Base-by-base conservation (phyloP, 2,113 vertebrate genomes). In the Brachyhypopomus gauderio region DNA sequence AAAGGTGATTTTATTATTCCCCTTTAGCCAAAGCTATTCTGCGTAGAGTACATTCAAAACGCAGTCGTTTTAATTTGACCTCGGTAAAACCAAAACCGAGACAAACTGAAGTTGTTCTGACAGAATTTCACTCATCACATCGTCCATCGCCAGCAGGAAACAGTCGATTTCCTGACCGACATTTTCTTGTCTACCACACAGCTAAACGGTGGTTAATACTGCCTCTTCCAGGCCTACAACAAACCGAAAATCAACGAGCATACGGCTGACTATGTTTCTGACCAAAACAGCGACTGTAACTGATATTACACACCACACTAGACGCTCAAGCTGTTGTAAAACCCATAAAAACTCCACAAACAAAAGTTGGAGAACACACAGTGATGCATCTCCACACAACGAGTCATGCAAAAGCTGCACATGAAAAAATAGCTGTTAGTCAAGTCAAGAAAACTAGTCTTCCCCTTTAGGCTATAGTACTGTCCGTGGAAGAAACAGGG, bases 321-420 rank as follows among this genome's bases (percentile, higher is more conserved):
- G 14, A 71, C 17, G 56, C 48, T 69, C 8, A 70, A 70, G 36
- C 75, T 2, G 41, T 70, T 64, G 62, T 36, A 75, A 64, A 84
- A 71, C 11, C 11, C 8, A 0, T 48, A 11, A 20, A 23, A 45
- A 62, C 11, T 45, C 27, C 25, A 77, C 66, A 72, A 20, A 59
- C n/a, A 63, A 73, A 3, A 5, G 36, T 36, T 3, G 56, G n/a
- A 71, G 63, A 58, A 72, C 19, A 77, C 23, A 77, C 23, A 22
- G 38, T 7, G 59, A 67, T 64, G 36, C n/a, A 66, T 78, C 71
- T 81, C 79, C 75, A 66, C 70, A 74, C 34, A 75, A 74, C 78
- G 75, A 34, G 34, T 77, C 82, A 86, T 86, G 83, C 85, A 86
- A 77, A 86, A 45, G 67, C 23, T 62, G 52, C 16, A 48, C 20